Evolutionary conservation across 1,140 invertebrate species (phyloP).

Genomic region (Metopolophium dirhodum): DNA sequence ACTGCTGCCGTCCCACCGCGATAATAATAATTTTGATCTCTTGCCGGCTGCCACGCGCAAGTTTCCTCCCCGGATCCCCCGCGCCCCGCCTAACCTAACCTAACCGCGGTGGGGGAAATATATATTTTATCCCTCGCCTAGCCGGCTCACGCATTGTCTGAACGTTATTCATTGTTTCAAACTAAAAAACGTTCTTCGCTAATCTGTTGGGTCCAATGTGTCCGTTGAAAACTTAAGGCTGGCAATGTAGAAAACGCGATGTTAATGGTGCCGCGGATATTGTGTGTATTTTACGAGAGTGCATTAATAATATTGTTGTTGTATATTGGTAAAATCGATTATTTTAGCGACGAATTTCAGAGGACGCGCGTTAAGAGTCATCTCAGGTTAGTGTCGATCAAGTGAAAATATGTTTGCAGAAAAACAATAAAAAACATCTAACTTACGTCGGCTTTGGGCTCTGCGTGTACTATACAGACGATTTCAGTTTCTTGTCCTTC

Average conservation of each 20-base stretch:
- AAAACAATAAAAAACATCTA: not conserved
- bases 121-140: not conserved
- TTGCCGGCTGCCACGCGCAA: not conserved
- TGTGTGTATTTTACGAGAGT: not conserved
- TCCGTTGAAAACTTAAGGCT: constrained; percentile 2
- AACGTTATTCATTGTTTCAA: not conserved
- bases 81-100: not conserved
- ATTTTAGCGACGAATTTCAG: not conserved
- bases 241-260: not conserved
- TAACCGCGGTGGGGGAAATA: not conserved
- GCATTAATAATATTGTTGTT: not conserved
- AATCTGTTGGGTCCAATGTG: not conserved
- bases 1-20: not conserved
- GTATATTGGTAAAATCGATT: not conserved
- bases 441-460: constrained; percentile 74
- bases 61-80: not conserved
- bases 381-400: not conserved
- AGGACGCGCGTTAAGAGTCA: not conserved
- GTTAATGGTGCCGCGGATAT: not conserved
- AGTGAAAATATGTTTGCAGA: not conserved
- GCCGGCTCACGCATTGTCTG: not conserved
- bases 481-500: constrained; percentile 76
- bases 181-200: constrained; percentile 10
- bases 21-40: constrained; percentile 35
- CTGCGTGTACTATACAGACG: constrained; percentile 76